phyloP scores from a whole-genome alignment of 2,113 vertebrate genomes.

The Apus apus region DNA sequence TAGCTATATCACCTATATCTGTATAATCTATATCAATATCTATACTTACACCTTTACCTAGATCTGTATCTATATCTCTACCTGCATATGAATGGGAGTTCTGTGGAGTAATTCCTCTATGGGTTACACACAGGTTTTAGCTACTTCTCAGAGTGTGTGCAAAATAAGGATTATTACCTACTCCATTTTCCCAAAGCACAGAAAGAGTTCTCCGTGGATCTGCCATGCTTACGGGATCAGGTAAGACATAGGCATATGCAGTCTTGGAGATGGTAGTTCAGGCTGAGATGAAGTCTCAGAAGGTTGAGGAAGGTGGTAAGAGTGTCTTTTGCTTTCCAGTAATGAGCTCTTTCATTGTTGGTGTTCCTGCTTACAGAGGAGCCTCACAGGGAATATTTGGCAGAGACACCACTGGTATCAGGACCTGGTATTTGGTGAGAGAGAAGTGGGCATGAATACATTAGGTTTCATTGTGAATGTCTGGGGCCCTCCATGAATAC shows the following conservation, averaged over 20 bases:
- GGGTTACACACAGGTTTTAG: background rate
- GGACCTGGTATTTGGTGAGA: background rate
- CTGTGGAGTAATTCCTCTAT: background rate
- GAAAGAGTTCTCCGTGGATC: background rate
- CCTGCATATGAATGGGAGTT: background rate
- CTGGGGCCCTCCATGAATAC: background rate
- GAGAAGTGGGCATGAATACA: background rate
- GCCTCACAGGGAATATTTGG: conserved; percentile 26
- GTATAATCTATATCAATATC: no score
- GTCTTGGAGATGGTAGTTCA: background rate
- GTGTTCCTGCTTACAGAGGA: conserved; percentile 29
- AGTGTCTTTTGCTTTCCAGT: background rate
- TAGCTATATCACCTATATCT: background rate
- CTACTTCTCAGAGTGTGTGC: background rate
- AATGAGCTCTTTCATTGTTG: conserved; percentile 13
- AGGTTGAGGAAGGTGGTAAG: background rate
- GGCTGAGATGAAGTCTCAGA: background rate
- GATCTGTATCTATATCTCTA: background rate
- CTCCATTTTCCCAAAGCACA: background rate
- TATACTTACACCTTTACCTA: background rate
- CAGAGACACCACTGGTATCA: background rate
- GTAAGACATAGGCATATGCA: background rate
- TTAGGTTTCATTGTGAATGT: background rate
- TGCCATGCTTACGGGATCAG: background rate
- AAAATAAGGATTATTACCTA: background rate